Evolutionary conservation across 2,113 vertebrate genomes (phyloP).

Genomic region (Gymnarchus niloticus): DNA sequence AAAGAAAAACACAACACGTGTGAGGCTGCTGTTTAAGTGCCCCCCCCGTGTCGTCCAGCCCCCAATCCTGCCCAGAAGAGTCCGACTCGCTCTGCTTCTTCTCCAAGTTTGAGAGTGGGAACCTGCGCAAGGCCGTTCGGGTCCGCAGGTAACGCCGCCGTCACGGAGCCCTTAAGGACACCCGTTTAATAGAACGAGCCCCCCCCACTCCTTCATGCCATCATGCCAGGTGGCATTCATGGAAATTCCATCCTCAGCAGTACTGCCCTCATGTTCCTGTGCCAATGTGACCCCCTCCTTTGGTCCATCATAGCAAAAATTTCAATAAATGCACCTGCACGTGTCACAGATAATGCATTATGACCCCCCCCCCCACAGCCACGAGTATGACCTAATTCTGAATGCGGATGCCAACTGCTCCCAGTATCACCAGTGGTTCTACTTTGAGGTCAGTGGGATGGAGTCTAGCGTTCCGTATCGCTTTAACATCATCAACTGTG

Average conservation of each 20-base stretch:
- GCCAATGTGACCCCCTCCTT: not conserved
- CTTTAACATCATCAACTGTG: constrained; percentile 92
- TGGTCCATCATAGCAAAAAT: not conserved
- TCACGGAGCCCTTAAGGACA: not conserved
- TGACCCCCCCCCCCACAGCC: constrained; percentile 50
- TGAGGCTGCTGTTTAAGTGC: not conserved
- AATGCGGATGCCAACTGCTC: constrained; percentile 76
- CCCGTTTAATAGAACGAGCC: not conserved
- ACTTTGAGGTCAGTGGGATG: constrained; percentile 82
- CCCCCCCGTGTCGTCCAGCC: constrained; percentile 42
- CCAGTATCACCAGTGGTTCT: constrained; percentile 87
- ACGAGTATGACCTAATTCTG: constrained; percentile 84
- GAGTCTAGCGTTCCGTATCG: constrained; percentile 63
- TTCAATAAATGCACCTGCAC: not conserved
- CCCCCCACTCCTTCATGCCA: not conserved
- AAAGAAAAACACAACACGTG: not conserved
- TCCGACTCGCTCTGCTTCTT: constrained; percentile 68
- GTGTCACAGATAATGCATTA: not conserved
- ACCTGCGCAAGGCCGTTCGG: constrained; percentile 82
- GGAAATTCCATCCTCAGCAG: not conserved
- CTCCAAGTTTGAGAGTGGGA: constrained; percentile 87
- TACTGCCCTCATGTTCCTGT: not conserved
- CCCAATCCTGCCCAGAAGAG: constrained; percentile 40
- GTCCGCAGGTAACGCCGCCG: constrained; percentile 69
- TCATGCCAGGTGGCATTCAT: not conserved